Evolutionary conservation across 2,113 vertebrate species (phyloP).

Genomic region (Colossoma macropomum): DNA sequence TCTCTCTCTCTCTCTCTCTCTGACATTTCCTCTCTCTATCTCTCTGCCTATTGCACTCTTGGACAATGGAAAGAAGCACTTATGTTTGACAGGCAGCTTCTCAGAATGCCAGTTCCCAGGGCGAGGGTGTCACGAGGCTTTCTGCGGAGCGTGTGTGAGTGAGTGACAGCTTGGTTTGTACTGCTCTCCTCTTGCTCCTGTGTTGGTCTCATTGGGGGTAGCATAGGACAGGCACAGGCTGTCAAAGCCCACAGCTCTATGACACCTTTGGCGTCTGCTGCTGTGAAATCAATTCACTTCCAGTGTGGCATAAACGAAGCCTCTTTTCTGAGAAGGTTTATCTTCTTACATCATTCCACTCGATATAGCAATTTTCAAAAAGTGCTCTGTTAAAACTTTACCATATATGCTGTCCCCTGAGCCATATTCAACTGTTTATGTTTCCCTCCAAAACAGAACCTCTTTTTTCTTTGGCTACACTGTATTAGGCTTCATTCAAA

Average conservation of each 20-base stretch:
- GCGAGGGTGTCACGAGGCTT: slow-evolving; percentile 67
- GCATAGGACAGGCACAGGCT: slow-evolving; percentile 4
- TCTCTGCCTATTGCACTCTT: slow-evolving; percentile 52
- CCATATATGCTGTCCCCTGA: no score
- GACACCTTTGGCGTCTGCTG: slow-evolving; percentile 35
- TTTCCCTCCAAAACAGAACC: no score
- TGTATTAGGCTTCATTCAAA: no score
- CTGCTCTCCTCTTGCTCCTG: slow-evolving; percentile 56
- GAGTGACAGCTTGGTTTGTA: slow-evolving; percentile 70
- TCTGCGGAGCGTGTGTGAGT: slow-evolving; percentile 16
- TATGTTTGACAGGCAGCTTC: slow-evolving; percentile 71
- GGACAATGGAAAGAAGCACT: slow-evolving; percentile 61
- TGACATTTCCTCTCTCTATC: slow-evolving; percentile 56
- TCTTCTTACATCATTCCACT: slow-evolving; percentile 10
- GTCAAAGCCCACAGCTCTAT: slow-evolving; percentile 36
- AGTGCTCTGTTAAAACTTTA: no score
- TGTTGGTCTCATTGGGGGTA: slow-evolving; percentile 55
- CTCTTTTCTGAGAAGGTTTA: slow-evolving; percentile 4
- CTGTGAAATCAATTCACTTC: slow-evolving; percentile 35
- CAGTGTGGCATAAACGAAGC: slow-evolving; percentile 5
- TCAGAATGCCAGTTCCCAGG: slow-evolving; percentile 68
- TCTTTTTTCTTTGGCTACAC: no score
- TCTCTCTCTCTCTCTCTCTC: slow-evolving; percentile 50
- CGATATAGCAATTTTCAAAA: no score
- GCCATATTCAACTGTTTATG: no score